Base-by-base conservation (phyloP, 2,888 invertebrate species). In the Protodeltote pygarga region DNA sequence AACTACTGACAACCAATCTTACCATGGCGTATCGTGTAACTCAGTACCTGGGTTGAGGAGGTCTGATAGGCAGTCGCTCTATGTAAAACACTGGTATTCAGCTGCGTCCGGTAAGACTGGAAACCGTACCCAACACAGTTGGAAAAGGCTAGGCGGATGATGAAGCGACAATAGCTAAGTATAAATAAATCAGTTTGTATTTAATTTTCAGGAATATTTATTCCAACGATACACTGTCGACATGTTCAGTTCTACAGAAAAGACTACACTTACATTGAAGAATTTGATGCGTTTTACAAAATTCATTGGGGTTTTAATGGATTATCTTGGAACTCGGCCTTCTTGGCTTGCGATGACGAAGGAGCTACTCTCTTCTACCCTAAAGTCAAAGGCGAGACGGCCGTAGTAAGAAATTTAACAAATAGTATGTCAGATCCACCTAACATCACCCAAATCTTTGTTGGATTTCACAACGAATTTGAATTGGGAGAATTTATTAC, bases 281-380 rank as follows among this genome's bases (percentile, higher is more conserved):
- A 77, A 13, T 77, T 61, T 13, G 74, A 83, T 23, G 79, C 79
- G 0, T 80, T 73, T 34, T 83, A 83, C 35, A 82, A 83, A 50
- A 17, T 82, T 1, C 81, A 81, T 19, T 75, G 64, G 68, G 75
- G 71, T 19, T 1, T 15, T 0, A 52, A 47, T 1, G 76, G 67
- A 0, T 10, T 23, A 0, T 44, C 63, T 2, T 83, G 78, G 78
- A 52, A 49, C 5, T 42, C 61, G 0, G 73, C 77, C 0, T 79
- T 81, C 16, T 31, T 66, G 11, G 45, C 71, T 0, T 83, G 83
- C 17, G 70, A 76, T 19, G 67, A 75, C 2, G 83, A 83, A 59
- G 81, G 73, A 0, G 64, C 80, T 0, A 51, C 61, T n/a, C 41
- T 83, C 0, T 81, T 83, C 42, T 83, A 79, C 9, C 82, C 82